Base-by-base conservation (phyloP, 2,888 invertebrate species). In the Lasioglossum marginatum region DNA sequence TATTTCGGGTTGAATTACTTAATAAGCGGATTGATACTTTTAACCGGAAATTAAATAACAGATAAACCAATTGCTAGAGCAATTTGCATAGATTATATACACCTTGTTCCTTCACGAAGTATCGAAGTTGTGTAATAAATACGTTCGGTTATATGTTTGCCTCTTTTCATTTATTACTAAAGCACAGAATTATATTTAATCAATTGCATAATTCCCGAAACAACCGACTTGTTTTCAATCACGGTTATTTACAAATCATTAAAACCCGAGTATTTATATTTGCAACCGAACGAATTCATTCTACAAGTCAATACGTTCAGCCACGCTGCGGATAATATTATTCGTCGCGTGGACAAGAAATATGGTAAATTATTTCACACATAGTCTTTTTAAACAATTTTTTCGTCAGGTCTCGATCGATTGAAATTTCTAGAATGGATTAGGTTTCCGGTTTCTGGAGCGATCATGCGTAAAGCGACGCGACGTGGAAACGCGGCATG, bases 391-490 rank as follows among this genome's bases (percentile, higher is more conserved):
- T 2, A 6, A 52, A 52, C 23, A 52, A 52, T 8, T 52, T 23
- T 2, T 52, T 23, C 8, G 19, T 12, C 43, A 3, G 14, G 4
- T 43, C 43, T 43, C 3, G 43, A 43, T n/a, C 57, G 57, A 52
- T n/a, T 0, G n/a, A 52, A 23, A n/a, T 52, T 52, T n/a, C n/a
- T 10, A 52, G n/a, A n/a, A 57, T 4, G 57, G 12, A 57, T n/a
- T n/a, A 4, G 10, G n/a, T 4, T 57, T 10, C n/a, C 57, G 52
- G n/a, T n/a, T n/a, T n/a, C 10, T 4, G 57, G 57, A n/a, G n/a
- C n/a, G 57, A 31, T 27, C 81, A 40, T n/a, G 74, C 45, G n/a
- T 45, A n/a, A 68, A 78, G 40, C 52, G 16, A 4, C 68, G 31
- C 23, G 40, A 81, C 40, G 31, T 19, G 43, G 10, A 43, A 23